Percentiles rank a stretch among this genome's conserved stretches.
phyloP scores from a whole-genome alignment of 2,113 vertebrate species.

The Accipiter cooperii region DNA sequence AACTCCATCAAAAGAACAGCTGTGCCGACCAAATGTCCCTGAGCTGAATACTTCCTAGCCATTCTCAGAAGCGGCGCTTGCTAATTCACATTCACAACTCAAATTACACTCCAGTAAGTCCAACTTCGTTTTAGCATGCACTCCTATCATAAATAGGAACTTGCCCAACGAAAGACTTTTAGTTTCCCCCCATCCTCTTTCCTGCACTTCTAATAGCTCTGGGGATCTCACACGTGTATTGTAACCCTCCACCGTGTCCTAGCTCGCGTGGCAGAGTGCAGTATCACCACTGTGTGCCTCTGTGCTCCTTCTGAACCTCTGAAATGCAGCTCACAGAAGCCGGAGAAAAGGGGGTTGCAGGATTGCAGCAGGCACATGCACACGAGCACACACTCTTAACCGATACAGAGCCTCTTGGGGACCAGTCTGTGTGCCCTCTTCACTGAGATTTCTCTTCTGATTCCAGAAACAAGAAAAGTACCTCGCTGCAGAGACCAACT shows the following conservation, averaged over 20 bases:
- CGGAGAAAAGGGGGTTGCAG: rapidly evolving
- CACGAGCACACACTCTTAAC: not conserved
- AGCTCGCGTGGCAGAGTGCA: not conserved
- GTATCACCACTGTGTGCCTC: not conserved
- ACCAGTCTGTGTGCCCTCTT: not conserved
- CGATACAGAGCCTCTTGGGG: not conserved
- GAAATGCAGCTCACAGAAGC: not conserved
- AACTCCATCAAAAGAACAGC: not conserved
- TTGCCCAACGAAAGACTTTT: not conserved
- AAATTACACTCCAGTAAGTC: not conserved
- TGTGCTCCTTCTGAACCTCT: not conserved
- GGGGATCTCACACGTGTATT: rapidly evolving
- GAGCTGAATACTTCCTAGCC: not conserved
- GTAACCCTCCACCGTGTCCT: rapidly evolving
- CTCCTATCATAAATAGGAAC: not conserved
- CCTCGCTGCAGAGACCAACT: not conserved
- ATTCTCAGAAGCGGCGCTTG: not conserved
- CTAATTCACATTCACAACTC: not conserved
- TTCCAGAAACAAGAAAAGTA: not conserved
- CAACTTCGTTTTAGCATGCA: rapidly evolving
- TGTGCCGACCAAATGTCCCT: not conserved
- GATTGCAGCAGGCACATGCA: too few relatives aligned
- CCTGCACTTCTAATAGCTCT: not conserved
- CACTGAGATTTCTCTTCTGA: not conserved
- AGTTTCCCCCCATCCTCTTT: too few relatives aligned